A percentile compares a stretch with the other conserved stretches of the same genome.
These are phyloP conservation scores for Rhipidura dahli DNA, from an alignment of 2,113 vertebrate species.

Conservation along the genomic window DNA sequence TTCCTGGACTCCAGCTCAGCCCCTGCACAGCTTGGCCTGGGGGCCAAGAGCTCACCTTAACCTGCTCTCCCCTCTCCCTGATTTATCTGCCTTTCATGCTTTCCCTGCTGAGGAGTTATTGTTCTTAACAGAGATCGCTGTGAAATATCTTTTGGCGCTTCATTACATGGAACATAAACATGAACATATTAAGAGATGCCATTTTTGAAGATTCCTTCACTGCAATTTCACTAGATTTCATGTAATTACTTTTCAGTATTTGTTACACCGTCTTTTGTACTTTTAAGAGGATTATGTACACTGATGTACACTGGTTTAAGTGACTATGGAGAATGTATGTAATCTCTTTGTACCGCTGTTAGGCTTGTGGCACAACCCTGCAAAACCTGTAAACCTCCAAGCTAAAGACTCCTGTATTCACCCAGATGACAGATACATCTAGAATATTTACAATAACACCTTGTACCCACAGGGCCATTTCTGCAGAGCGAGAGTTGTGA, in stretches of 20 bases:
- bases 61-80: not conserved
- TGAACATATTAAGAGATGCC: not conserved
- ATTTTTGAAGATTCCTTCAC: not conserved
- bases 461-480: not conserved
- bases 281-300: not conserved
- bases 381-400: not conserved
- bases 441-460: not conserved
- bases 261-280: not conserved
- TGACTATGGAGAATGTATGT: not conserved
- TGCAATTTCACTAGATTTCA: not conserved
- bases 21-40: not conserved
- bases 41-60: not conserved
- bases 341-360: not conserved
- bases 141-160: not conserved
- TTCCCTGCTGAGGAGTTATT: not conserved
- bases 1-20: not conserved
- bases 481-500: not conserved
- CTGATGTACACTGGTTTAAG: not conserved
- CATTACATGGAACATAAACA: not conserved
- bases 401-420: not conserved
- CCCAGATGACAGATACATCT: not conserved
- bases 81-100: not conserved
- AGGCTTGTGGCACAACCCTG: not conserved
- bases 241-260: not conserved
- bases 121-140: rapidly evolving